Evolutionary conservation across 2,888 invertebrate genomes (phyloP).

Genomic region (Boloria euphrosyne): DNA sequence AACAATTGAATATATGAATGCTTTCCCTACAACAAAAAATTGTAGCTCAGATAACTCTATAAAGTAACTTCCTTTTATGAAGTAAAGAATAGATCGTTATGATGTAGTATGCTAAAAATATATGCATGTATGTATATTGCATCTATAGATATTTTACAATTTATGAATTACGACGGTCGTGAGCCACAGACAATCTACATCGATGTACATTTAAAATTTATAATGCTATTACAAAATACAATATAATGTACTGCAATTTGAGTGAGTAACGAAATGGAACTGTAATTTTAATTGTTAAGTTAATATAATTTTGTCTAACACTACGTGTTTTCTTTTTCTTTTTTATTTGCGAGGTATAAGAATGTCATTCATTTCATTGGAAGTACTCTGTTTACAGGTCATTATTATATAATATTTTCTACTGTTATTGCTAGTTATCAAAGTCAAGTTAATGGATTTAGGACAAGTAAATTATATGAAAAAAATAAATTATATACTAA

Average conservation of each 20-base stretch:
- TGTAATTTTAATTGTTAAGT: slow-evolving; percentile 39
- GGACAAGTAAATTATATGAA: slow-evolving; percentile 41
- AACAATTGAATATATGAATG: no score
- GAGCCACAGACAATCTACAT: slow-evolving; percentile 49
- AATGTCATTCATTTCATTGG: no score
- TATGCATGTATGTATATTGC: not conserved
- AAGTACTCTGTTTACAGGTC: no score
- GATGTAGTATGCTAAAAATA: not conserved
- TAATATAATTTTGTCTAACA: slow-evolving; percentile 18
- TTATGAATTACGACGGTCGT: slow-evolving; percentile 57
- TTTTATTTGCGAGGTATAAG: no score
- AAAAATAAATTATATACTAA: slow-evolving; percentile 44
- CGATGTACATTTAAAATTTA: slow-evolving; percentile 56
- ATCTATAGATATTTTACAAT: slow-evolving; percentile 30
- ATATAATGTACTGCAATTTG: slow-evolving; percentile 49
- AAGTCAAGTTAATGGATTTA: slow-evolving; percentile 48
- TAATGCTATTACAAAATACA: slow-evolving; percentile 56
- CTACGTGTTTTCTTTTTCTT: no score
- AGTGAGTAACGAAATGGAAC: slow-evolving; percentile 47
- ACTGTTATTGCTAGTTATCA: slow-evolving; percentile 7
- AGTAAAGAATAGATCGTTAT: not conserved
- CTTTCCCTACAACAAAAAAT: no score
- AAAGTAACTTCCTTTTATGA: no score
- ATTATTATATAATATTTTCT: slow-evolving; percentile 5
- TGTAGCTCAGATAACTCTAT: no score